Base-by-base conservation (phyloP, 1,140 invertebrate species). In the Drosophila mauritiana region DNA sequence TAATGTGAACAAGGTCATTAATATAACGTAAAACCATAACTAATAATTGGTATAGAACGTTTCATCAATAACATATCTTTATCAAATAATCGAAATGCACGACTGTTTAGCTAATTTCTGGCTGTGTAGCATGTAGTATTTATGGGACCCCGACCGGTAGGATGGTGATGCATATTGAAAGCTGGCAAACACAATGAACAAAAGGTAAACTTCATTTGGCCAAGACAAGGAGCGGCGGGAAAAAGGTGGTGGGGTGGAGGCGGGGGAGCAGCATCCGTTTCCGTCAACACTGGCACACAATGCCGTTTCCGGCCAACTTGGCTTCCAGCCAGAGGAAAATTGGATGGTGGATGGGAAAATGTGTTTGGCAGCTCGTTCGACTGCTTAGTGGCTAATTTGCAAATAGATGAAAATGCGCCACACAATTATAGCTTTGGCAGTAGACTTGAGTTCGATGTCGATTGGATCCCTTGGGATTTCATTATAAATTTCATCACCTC, bases 381-480 rank as follows among this genome's bases (percentile, higher is more conserved):
- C 78, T 75, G 78, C 63, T 88, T 82, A 61, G 69, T 73, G 74
- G 82, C 58, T 86, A 88, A 88, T 83, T 79, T 88, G 69, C 79
- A 86, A 88, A 79, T 86, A 68, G 51, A 79, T 77, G 59, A 57
- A 76, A 75, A 75, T 75, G 59, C 36, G 72, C 45, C 72, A 54
- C 73, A 76, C 62, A 76, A 76, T 76, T 76, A 75, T 67, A 67
- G 59, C 72, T 12, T 27, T 70, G 68, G 53, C 64, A 70, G 43
- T n/a, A 39, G 64, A 45, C 27, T n/a, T 15, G 40, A 51, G 17
- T 11, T 39, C 8, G 31, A 31, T 45, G 62, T 43, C 52, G 49
- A 56, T 65, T 36, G 70, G 25, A 59, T 45, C 48, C 69, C 73
- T 63, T 52, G 55, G 68, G 80, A 75, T 81, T 86, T 81, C 86